phyloP scores from a whole-genome alignment of 2,113 vertebrate genomes.

The Peromyscus leucopus region DNA sequence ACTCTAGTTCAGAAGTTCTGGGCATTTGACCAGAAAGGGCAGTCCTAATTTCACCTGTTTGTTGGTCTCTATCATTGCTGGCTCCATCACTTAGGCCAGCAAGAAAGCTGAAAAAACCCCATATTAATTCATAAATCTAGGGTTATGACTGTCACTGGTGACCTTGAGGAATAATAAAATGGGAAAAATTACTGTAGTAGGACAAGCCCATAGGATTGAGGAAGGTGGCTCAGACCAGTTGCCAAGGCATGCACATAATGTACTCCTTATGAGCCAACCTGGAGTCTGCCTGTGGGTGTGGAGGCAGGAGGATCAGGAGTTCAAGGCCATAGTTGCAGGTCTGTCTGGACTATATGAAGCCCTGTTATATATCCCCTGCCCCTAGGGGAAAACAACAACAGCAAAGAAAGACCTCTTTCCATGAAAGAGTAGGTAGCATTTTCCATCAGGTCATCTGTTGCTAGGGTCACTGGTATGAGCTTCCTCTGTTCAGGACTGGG shows the following conservation, averaged over 20 bases:
- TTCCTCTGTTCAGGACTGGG: background rate
- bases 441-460: too few relatives aligned
- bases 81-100: background rate
- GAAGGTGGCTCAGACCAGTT: too few relatives aligned
- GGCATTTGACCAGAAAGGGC: background rate
- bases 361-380: background rate
- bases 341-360: too few relatives aligned
- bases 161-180: background rate
- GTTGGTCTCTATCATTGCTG: background rate
- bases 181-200: background rate
- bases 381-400: background rate
- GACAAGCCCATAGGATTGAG: too few relatives aligned
- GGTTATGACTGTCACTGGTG: background rate
- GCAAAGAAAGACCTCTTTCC: too few relatives aligned
- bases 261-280: too few relatives aligned
- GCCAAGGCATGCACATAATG: too few relatives aligned
- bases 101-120: background rate
- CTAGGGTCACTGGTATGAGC: fast-evolving
- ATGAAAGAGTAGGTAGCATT: background rate
- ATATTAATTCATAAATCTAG: too few relatives aligned
- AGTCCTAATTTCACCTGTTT: background rate
- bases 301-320: background rate
- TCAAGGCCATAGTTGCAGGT: background rate
- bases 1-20: background rate
- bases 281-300: too few relatives aligned